Base-by-base conservation (phyloP, 2,888 invertebrate species). In the Cephus pulcher region DNA sequence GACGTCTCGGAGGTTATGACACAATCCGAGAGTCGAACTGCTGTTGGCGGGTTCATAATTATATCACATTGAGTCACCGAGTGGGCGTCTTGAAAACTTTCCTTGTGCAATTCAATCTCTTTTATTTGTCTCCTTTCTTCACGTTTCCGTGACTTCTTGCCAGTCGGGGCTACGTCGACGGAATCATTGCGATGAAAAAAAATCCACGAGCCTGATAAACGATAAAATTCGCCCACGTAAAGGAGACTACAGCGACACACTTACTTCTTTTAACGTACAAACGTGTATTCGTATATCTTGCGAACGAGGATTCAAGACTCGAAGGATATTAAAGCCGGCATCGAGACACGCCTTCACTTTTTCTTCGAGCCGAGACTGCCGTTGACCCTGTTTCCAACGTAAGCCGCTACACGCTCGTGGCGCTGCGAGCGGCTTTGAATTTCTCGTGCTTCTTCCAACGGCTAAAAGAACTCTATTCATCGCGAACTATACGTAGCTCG, bases 361-460 rank as follows among this genome's bases (percentile, higher is more conserved):
- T 71, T 71, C 34, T 71, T 71, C n/a, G 9, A 71, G 34, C 12
- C 71, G 71, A 12, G 32, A 32, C 71, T 71, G 71, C 32, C 71
- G 71, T 33, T 71, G 71, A 71, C 71, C 32, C 12, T 71, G 71
- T 71, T 71, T 71, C 71, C 71, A 32, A 71, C 33, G 71, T 71
- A 71, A 71, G 71, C 56, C 56, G 23, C 56, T 23, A 56, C 9
- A 9, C 56, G 56, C 23, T 56, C 23, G 56, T 56, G 56, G 56
- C 56, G 56, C 56, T 56, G 56, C 71, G 71, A 71, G 32, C 56
- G 9, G 56, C 56, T 56, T 23, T 56, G 56, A 56, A 56, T 23
- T 23, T 56, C 56, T 56, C 56, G 23, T 56, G 9, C 23, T 56
- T 56, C 56, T 23, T 23, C 56, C 56, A 23, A 71, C 33, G 71